These are phyloP conservation scores for Etia nguti DNA, from an alignment of 2,113 vertebrate species.

Conservation along the genomic window DNA sequence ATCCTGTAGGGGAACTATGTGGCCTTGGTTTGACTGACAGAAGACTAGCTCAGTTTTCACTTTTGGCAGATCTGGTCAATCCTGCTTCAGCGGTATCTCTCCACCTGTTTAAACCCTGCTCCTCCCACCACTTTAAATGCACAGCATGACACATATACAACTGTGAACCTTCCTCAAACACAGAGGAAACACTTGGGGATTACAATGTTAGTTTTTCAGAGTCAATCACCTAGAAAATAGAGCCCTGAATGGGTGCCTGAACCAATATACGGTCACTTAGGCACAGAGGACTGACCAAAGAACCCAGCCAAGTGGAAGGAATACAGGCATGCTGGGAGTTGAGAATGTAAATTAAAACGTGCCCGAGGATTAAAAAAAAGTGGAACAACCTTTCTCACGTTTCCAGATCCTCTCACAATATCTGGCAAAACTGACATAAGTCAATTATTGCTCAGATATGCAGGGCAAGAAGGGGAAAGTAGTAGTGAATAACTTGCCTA, in stretches of 20 bases:
- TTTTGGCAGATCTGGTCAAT: neutral
- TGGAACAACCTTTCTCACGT: slow-evolving; percentile 70
- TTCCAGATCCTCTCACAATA: slow-evolving; percentile 69
- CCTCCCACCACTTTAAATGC: slow-evolving; percentile 72
- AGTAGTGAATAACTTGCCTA: slow-evolving; percentile 66
- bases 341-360: slow-evolving; percentile 75
- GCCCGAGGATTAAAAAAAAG: slow-evolving; percentile 34
- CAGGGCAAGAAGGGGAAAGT: slow-evolving; percentile 4
- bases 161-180: slow-evolving; percentile 69
- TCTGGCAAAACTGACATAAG: slow-evolving; percentile 47
- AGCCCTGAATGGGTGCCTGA: slow-evolving; percentile 74
- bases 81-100: slow-evolving; percentile 62
- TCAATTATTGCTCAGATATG: slow-evolving; percentile 62
- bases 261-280: slow-evolving; percentile 63
- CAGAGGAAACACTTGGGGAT: slow-evolving; percentile 82
- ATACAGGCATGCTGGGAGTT: slow-evolving; percentile 70
- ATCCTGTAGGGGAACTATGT: neutral
- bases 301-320: slow-evolving; percentile 75
- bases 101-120: slow-evolving; percentile 69
- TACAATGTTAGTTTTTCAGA: slow-evolving; percentile 76
- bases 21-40: neutral
- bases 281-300: slow-evolving; percentile 55
- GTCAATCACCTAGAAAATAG: slow-evolving; percentile 82
- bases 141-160: slow-evolving; percentile 77
- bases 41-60: neutral